Evolutionary conservation across 2,888 invertebrate genomes (phyloP).

Genomic region (Drosophila atroscutellata): DNA sequence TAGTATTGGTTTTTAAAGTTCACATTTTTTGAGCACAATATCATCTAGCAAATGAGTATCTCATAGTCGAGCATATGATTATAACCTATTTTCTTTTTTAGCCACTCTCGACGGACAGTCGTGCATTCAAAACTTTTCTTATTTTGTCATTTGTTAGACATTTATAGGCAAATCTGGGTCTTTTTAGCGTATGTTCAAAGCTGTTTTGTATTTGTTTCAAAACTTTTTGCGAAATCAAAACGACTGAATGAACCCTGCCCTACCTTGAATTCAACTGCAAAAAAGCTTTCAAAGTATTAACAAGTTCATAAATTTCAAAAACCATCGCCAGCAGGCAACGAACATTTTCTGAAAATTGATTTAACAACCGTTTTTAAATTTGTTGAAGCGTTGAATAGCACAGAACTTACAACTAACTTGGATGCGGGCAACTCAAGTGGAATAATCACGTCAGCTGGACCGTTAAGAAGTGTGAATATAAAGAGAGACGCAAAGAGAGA

Average conservation of each 20-base stretch:
- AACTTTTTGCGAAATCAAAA: constrained; percentile 69
- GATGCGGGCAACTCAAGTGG: constrained; percentile 32
- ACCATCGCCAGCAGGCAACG: constrained; percentile 5
- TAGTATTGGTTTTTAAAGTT: not conserved
- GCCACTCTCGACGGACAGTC: constrained; percentile 9
- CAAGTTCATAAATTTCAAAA: constrained; percentile 60
- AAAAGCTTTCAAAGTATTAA: constrained; percentile 73
- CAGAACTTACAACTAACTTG: constrained; percentile 1
- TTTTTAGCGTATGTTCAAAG: constrained; percentile 54
- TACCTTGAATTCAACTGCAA: constrained; percentile 42
- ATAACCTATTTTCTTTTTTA: constrained; percentile 23
- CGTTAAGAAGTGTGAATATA: constrained; percentile 3
- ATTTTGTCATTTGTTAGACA: constrained; percentile 71
- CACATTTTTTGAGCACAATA: not conserved
- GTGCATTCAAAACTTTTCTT: constrained; percentile 53
- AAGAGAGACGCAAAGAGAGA: not conserved
- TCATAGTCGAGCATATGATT: not conserved
- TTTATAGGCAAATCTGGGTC: constrained; percentile 70
- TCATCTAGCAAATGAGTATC: constrained; percentile 2
- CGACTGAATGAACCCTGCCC: constrained; percentile 20
- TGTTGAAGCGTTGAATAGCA: constrained; percentile 21
- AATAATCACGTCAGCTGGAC: constrained; percentile 13
- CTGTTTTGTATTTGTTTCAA: constrained; percentile 38
- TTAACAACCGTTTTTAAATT: constrained; percentile 39
- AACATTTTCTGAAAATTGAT: constrained; percentile 42